A percentile compares a stretch with the other conserved stretches of the same genome.
phyloP scores from a whole-genome alignment of 2,888 invertebrate genomes.

The Thalpophila matura region DNA sequence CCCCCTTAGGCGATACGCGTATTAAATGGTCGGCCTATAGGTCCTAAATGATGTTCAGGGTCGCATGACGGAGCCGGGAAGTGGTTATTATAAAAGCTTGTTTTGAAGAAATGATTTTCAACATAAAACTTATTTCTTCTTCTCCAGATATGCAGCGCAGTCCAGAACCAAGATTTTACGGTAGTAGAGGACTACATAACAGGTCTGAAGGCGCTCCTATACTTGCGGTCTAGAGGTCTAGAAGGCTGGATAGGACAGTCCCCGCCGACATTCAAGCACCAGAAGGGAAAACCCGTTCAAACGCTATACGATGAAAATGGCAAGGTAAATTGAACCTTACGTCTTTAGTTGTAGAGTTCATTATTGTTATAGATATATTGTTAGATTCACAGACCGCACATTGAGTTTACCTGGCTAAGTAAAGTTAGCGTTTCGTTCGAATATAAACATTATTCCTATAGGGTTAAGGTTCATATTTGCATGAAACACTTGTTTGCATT shows the following conservation, averaged over 20 bases:
- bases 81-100: too few relatives aligned
- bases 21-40: too few relatives aligned
- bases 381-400: too few relatives aligned
- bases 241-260: constrained; percentile 98
- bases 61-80: too few relatives aligned
- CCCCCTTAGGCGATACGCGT: too few relatives aligned
- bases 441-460: too few relatives aligned
- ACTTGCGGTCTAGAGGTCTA: constrained; percentile 93
- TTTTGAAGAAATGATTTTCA: too few relatives aligned
- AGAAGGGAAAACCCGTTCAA: constrained; percentile 97
- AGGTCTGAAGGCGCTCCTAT: constrained; percentile 96
- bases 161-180: constrained; percentile 99
- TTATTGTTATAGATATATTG: not conserved
- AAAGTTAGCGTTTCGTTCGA: too few relatives aligned
- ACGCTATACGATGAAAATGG: constrained; percentile 92
- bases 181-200: constrained; percentile 98
- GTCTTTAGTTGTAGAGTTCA: not conserved
- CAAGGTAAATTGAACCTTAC: constrained; percentile 87
- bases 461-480: too few relatives aligned
- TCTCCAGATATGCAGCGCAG: constrained; percentile 96
- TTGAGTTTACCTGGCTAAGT: too few relatives aligned
- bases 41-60: too few relatives aligned
- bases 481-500: too few relatives aligned
- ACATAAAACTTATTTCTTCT: not conserved
- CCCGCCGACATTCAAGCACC: constrained; percentile 97